phyloP scores from a whole-genome alignment of 2,113 vertebrate species.

The Proteles cristata region DNA sequence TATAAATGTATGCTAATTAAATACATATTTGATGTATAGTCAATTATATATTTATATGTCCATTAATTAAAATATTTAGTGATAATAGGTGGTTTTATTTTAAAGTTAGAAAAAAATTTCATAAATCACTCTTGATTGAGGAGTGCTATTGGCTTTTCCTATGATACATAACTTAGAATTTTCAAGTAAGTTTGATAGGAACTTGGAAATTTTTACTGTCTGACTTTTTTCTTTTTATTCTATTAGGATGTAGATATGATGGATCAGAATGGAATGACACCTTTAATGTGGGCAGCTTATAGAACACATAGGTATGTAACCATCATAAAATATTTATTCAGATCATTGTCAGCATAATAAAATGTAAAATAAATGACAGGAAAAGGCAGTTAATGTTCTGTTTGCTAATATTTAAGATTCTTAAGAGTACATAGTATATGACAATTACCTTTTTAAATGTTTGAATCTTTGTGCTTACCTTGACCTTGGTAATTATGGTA shows the following conservation, averaged over 20 bases:
- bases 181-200: constrained; percentile 55
- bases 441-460: not conserved
- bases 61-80: constrained; percentile 50
- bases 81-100: constrained; percentile 36
- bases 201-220: constrained; percentile 52
- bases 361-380: not conserved
- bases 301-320: constrained; percentile 95
- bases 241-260: constrained; percentile 99
- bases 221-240: constrained; percentile 46
- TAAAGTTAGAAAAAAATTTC: constrained; percentile 28
- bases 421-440: not conserved
- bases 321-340: constrained; percentile 17
- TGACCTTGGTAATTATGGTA: not conserved
- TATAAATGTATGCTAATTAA: constrained; percentile 25
- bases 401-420: not conserved
- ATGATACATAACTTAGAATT: constrained; percentile 46
- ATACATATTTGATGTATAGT: not conserved
- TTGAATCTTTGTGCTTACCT: not conserved
- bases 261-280: constrained; percentile 99
- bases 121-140: not conserved
- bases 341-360: constrained; percentile 2
- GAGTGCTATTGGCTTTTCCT: not conserved
- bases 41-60: not conserved
- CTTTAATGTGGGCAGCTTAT: constrained; percentile 99
- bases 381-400: constrained; percentile 14